Percentiles rank a stretch among this genome's conserved stretches.
Conservation (phyloP, 2,888 invertebrate genomes). For the Drosophila tripunctata region DNA sequence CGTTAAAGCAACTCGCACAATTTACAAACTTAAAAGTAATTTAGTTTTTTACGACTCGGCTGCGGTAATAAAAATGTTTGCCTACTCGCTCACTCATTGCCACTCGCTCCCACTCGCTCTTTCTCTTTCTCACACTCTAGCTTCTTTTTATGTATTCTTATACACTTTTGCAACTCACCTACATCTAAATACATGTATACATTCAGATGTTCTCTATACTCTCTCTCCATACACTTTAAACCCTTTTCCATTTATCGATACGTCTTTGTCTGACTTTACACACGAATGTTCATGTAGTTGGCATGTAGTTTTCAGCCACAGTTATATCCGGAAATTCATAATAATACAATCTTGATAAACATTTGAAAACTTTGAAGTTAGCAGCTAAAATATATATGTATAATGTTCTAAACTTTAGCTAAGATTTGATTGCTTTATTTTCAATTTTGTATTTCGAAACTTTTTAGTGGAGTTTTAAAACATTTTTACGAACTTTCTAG, state of each 20-base stretch:
- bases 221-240: no score
- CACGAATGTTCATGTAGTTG: background rate
- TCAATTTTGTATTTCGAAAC: background rate
- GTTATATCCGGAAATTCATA: background rate
- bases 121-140: slow-evolving; percentile 1
- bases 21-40: slow-evolving; percentile 81
- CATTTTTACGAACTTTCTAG: no score
- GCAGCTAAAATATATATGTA: background rate
- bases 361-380: background rate
- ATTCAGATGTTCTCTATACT: background rate
- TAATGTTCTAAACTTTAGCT: background rate
- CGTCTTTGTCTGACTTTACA: slow-evolving; percentile 48
- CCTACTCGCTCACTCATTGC: slow-evolving; percentile 43
- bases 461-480: no score
- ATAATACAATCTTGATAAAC: background rate
- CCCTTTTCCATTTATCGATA: slow-evolving; percentile 71
- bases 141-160: slow-evolving; percentile 27
- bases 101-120: slow-evolving; percentile 12
- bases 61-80: slow-evolving; percentile 77
- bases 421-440: background rate
- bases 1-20: slow-evolving; percentile 69
- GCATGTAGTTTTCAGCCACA: background rate
- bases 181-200: slow-evolving; percentile 33
- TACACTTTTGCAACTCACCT: slow-evolving; percentile 47
- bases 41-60: slow-evolving; percentile 81